Evolutionary conservation across 2,113 vertebrate genomes (phyloP).

Genomic region (Brachirus orientalis): DNA sequence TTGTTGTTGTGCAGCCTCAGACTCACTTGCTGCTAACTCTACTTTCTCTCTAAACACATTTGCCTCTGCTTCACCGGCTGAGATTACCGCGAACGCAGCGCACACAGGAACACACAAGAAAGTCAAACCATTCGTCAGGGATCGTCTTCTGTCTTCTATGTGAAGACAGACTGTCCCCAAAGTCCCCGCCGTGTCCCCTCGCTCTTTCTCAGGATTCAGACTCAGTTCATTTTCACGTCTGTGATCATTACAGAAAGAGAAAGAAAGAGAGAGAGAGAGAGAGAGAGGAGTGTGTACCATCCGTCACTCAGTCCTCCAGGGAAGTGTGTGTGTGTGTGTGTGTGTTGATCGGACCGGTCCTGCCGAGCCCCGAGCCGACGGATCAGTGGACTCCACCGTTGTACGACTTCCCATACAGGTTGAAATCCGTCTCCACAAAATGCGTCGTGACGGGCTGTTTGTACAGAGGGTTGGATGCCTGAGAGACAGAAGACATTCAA

Average conservation of each 20-base stretch:
- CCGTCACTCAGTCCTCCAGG: conserved; percentile 17
- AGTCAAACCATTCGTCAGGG: too few species aligned
- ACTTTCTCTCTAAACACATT: conserved; percentile 23
- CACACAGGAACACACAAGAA: too few species aligned
- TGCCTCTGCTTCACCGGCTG: not conserved
- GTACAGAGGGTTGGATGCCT: conserved; percentile 97
- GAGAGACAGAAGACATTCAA: conserved; percentile 1
- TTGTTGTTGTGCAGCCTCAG: conserved; percentile 4
- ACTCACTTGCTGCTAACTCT: conserved; percentile 7
- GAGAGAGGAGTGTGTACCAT: conserved; percentile 16
- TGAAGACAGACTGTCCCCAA: too few species aligned
- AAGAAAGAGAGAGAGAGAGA: conserved; percentile 4
- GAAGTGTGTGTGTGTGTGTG: conserved; percentile 2
- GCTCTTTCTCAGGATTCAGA: not conserved
- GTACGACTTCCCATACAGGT: conserved; percentile 89
- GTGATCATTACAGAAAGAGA: not conserved
- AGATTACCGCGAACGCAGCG: too few species aligned
- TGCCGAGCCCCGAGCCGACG: conserved; percentile 63
- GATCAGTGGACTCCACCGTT: conserved; percentile 92
- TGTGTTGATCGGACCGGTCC: conserved; percentile 73
- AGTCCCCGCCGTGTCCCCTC: not conserved
- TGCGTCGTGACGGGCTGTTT: conserved; percentile 91
- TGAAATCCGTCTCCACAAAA: conserved; percentile 87
- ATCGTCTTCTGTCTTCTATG: too few species aligned
- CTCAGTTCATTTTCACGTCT: conserved; percentile 11